phyloP scores from a whole-genome alignment of 1,140 invertebrate species.

The Bombus superbus region DNA sequence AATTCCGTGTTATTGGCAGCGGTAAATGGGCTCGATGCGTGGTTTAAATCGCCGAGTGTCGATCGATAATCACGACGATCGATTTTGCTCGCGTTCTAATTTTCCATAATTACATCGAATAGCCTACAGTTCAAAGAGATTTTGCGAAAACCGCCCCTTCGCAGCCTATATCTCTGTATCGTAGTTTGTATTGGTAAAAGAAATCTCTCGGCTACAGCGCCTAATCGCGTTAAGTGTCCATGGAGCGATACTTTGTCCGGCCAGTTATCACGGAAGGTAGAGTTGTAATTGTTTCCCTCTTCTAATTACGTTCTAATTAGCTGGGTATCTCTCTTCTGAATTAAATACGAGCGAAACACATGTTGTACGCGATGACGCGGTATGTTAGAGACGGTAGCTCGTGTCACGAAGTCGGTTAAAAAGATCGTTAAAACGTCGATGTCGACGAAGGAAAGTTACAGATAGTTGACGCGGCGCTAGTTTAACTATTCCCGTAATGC shows the following conservation, averaged over 20 bases:
- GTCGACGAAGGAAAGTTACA: too few species aligned
- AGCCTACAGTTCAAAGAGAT: too few species aligned
- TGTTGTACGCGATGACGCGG: too few species aligned
- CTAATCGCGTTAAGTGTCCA: not conserved
- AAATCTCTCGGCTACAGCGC: not conserved
- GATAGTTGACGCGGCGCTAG: too few species aligned
- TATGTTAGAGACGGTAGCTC: too few species aligned
- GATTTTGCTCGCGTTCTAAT: not conserved
- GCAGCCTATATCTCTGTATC: too few species aligned
- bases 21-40: not conserved
- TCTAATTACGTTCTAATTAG: too few species aligned
- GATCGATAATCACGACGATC: not conserved
- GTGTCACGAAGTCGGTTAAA: too few species aligned
- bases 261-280: not conserved
- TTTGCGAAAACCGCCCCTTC: too few species aligned
- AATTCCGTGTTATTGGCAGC: constrained; percentile 26
- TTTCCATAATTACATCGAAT: not conserved
- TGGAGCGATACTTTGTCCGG: not conserved
- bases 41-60: not conserved
- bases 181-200: not conserved
- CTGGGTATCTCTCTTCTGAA: too few species aligned
- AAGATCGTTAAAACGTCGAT: too few species aligned
- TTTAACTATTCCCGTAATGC: not conserved
- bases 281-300: not conserved
- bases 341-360: too few species aligned